A percentile compares a stretch with the other conserved stretches of the same genome.
phyloP scores from a whole-genome alignment of 1,140 invertebrate genomes.

The Caenorhabditis latens region DNA sequence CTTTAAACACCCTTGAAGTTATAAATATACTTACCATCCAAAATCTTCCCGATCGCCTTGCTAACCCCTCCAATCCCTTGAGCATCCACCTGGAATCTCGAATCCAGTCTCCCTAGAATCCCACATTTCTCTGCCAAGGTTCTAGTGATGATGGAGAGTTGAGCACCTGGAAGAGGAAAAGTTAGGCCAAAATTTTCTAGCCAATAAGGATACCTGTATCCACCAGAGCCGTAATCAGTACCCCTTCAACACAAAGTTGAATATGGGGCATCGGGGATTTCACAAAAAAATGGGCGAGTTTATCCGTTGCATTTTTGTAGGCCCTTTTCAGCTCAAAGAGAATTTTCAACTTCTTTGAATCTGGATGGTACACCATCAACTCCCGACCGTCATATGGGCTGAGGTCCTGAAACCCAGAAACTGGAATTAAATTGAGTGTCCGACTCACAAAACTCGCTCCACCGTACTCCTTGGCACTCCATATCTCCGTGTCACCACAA shows the following conservation, averaged over 20 bases:
- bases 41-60: background rate
- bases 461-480: conserved; percentile 8
- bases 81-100: conserved; percentile 31
- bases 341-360: background rate
- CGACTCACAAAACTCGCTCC: background rate
- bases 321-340: background rate
- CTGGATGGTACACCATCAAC: background rate
- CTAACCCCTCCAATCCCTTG: background rate
- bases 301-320: conserved; percentile 28
- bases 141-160: conserved; percentile 8
- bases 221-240: background rate
- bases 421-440: background rate
- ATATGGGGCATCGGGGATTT: conserved; percentile 23
- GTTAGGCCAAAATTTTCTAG: background rate
- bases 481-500: background rate
- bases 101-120: background rate
- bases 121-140: background rate
- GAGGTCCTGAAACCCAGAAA: conserved; percentile 3
- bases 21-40: background rate
- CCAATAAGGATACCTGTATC: background rate
- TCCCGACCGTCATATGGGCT: background rate
- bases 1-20: no score
- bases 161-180: conserved; percentile 13
- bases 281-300: background rate
- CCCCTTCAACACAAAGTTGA: background rate